Evolutionary conservation across 2,113 vertebrate species (phyloP), one percentile per base, ranked within the genome.

Genomic region (Shinisaurus crocodilurus): DNA sequence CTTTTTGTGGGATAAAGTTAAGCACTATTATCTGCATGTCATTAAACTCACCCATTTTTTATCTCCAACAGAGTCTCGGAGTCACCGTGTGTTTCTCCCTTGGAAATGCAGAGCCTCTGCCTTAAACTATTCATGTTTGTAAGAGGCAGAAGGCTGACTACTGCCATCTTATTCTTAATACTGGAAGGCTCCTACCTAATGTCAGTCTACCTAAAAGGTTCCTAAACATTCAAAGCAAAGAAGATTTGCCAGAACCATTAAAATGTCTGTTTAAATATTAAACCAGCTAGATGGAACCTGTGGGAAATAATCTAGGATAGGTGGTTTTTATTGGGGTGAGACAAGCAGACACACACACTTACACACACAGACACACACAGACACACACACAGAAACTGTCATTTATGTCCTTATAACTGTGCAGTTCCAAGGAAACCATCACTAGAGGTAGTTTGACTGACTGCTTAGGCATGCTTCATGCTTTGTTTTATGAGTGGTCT

Each of bases 261-360:
- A 86, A 86, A 85, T 27, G 87, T 86, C 87, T 94, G 92, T 93
- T 97, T 94, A 95, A 95, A 91, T 94, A 95, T 94, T 94, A 96
- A 85, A 95, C 90, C 83, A 95, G 1, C 69, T 32, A 86, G 77
- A 90, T 95, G 79, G 87, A 96, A 92, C 6, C 76, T 91, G 83
- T 79, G 82, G 60, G 89, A 89, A 92, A 95, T 81, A 90, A 92
- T 6, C 81, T 2, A 93, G 89, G 85, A 76, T 18, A 92, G 76
- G 67, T 50, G 92, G 87, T 82, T 95, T 90, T 94, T 91, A 95
- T 93, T 82, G 90, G 63, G 70, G 63, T 86, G 54, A 80, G 79
- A 90, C 67, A 93, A 79, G 63, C 32, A 48, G 34, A 50, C 72
- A 69, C 43, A 87, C 25, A 27, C 34, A 79, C 89, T 54, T 29